These are phyloP conservation scores for Pampus argenteus DNA, from an alignment of 2,797 vertebrate species.

Conservation along the genomic window DNA sequence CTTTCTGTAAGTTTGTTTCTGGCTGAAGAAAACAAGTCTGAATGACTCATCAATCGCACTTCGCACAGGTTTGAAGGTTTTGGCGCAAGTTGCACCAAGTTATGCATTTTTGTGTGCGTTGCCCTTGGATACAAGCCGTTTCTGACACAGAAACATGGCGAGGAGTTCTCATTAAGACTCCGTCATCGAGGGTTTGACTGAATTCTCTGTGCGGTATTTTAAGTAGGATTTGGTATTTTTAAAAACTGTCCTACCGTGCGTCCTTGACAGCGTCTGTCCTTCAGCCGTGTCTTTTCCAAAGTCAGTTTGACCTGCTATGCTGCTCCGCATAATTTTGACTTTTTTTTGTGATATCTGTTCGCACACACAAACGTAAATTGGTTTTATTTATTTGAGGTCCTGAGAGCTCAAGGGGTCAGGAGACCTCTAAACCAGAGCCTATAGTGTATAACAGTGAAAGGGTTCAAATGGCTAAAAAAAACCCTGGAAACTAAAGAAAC, in stretches of 20 bases:
- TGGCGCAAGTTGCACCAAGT: constrained; percentile 28
- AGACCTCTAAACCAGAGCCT: background rate
- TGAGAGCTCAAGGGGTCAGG: too few relatives aligned
- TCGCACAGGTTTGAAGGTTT: constrained; percentile 50
- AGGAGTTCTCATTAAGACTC: background rate
- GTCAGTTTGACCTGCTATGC: background rate
- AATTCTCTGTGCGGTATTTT: background rate
- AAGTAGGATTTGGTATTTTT: background rate
- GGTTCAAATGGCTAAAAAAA: background rate
- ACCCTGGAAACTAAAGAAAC: too few relatives aligned
- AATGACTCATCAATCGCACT: constrained; percentile 47
- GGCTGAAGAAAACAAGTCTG: constrained; percentile 25
- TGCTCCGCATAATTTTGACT: background rate
- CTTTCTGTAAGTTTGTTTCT: constrained; percentile 12
- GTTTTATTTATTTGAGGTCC: background rate
- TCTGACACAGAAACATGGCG: constrained; percentile 2
- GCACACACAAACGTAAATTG: background rate
- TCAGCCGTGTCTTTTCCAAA: background rate
- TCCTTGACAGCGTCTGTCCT: background rate
- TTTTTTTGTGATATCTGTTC: background rate
- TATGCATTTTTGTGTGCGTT: constrained; percentile 32
- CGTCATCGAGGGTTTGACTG: background rate
- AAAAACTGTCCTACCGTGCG: too few relatives aligned
- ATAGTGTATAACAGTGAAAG: background rate
- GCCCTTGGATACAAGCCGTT: constrained; percentile 47